Evolutionary conservation across 2,797 vertebrate genomes (phyloP), one percentile per base, ranked within the genome.

Genomic region (Morelia viridis): DNA sequence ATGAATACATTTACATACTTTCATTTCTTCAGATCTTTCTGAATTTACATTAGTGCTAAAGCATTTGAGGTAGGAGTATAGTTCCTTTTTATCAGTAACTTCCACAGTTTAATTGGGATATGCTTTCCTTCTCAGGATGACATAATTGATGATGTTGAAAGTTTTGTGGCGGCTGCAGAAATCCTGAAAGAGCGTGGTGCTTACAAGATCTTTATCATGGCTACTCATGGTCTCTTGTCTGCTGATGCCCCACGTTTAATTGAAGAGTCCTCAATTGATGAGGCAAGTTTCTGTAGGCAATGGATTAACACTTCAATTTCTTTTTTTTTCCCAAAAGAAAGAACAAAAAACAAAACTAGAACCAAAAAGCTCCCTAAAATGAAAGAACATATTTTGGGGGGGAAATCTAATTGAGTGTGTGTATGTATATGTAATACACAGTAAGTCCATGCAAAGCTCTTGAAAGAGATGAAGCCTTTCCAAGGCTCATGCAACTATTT

Each of bases 151-250:
- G 99, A 99, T 0, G 99, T 99, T 28, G 99, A 99, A 95, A 99
- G 99, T 96, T 99, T 99, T 94, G 99, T 99, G 1, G 99, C 99
- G 0, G 98, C 99, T 13, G 99, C 99, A 1, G 99, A 99, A 97
- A 99, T 99, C 96, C 98, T 99, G 95, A 99, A 99, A 94, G 99
- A 99, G 94, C 98, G 99, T n/a, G 99, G 99, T 0, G 99, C 99
- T 1, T 99, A 99, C 96, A 99, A 99, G 96, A 99, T 99, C 89
- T 99, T 99, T 28, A 98, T 99, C 94, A 99, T 99, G 99, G 99
- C 99, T 62, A 99, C 99, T 4, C 99, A 99, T 0, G 99, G 99
- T 91, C 98, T 99, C 50, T 97, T 99, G 96, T 99, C 99, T 4
- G 99, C 98, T 0, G 99, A 99, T 15, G 99, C 99, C 0, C 99